Evolutionary conservation across 1,140 invertebrate genomes (phyloP), one percentile per base, ranked within the genome.

Genomic region (Penaeus chinensis): DNA sequence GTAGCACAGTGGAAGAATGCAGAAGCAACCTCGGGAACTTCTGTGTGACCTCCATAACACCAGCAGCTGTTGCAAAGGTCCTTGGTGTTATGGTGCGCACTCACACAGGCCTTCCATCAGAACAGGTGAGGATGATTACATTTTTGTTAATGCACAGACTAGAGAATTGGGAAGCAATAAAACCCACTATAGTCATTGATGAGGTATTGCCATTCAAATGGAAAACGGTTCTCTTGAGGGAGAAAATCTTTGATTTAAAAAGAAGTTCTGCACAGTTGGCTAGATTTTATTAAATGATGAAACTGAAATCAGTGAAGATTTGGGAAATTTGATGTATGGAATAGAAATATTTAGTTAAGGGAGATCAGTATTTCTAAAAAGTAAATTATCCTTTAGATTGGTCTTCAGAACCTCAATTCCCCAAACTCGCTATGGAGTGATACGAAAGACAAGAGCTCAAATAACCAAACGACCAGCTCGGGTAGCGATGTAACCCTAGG

Each of bases 51-150:
- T 96, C 98, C 91, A 93, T 97, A 71, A 94, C 95, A 37, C 94
- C 97, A n/a, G 93, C 95, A 81, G 95, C 96, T 90, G 95, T 98
- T 22, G 97, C 97, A 22, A 94, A 96, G 86, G 95, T 98, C 32
- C 93, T 99, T 84, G 95, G 95, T 60, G 95, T 97, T 91, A 98
- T 99, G 97, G 95, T 96, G 62, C 94, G 96, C 89, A 96, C 95
- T 60, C 96, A 96, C 91, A 95, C 94, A 80, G 95, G 95, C 27
- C 91, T 97, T 74, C 88, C 91, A 54, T 83, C 91, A 85, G 88
- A 89, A 84, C 84, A 84, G 80, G 89, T 87, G 69, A 65, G 62
- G 7, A 22, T 47, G n/a, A 16, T 16, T 22, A 11, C 16, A 18
- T 37, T n/a, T 83, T 82, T 78, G 54, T 69, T 69, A 60, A 19